Evolutionary conservation across 2,797 vertebrate species (phyloP), one percentile per base, ranked within the genome.

Genomic region (Cichlasoma orientale): DNA sequence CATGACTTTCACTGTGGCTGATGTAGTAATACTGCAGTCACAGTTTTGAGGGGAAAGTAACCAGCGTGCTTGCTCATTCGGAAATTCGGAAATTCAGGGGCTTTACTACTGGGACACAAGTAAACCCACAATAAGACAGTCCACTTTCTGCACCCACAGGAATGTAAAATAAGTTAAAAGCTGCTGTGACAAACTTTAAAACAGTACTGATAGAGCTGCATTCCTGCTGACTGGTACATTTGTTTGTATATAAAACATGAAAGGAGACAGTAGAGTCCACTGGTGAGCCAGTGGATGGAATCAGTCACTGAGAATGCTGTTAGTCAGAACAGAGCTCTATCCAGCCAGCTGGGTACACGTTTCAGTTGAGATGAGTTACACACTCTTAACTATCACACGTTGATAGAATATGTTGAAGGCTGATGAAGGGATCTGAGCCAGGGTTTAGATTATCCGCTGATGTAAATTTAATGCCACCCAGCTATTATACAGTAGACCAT

Each of bases 201-300:
- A 27, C 7, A 66, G 38, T 1, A 19, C 41, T 66, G 33, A 66
- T 13, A 50, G 77, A 73, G 27, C 7, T 0, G 44, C 55, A 61
- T 81, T 80, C 54, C 69, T 78, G 80, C 80, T 73, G 63, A 80
- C 29, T 70, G 13, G 4, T 6, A 57, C 14, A 53, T 18, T 5
- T 18, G 21, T 59, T 79, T 79, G 73, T 59, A 23, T 44, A 19
- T 50, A 53, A 59, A 44, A 57, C 19, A 27, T 74, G 56, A 78
- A 66, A 73, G 54, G 38, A 77, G 73, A 36, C 9, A 7, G 21
- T 25, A 31, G 1, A 52, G 61, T 38, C 72, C 44, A 59, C 7
- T 58, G 80, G 55, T 50, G 53, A 73, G 59, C 21, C 41, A 19
- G 9, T 80, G 44, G 38, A 77, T 74, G 36, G 77, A 74, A 80